phyloP scores from a whole-genome alignment of 2,113 vertebrate species.

The Ceyx melanurus region DNA sequence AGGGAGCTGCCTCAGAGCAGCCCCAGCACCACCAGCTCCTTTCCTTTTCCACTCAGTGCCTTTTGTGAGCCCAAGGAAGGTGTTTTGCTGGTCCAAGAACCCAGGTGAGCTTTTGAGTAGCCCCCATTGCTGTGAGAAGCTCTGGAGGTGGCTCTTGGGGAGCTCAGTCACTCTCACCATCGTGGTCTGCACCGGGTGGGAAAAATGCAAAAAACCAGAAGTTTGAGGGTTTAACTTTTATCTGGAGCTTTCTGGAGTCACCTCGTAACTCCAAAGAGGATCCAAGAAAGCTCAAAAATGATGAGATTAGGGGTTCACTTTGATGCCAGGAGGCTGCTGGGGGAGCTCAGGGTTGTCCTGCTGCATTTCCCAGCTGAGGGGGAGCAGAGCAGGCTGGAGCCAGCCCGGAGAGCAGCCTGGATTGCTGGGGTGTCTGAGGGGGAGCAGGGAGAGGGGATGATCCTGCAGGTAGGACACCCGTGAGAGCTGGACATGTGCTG shows the following conservation, averaged over 20 bases:
- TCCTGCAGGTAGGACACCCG: neutral
- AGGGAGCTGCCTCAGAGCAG: neutral
- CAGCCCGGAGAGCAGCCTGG: neutral
- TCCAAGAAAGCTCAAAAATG: neutral
- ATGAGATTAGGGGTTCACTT: no score
- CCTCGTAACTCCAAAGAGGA: neutral
- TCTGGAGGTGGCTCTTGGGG: neutral
- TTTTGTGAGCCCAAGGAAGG: neutral
- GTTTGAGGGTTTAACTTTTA: fast-evolving
- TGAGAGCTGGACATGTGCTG: neutral
- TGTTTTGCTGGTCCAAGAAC: neutral
- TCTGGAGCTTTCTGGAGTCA: neutral
- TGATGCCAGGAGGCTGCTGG: neutral
- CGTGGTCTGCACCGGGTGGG: fast-evolving
- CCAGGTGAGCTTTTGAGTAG: neutral
- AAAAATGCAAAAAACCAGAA: neutral
- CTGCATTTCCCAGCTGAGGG: fast-evolving
- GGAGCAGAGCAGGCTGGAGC: neutral
- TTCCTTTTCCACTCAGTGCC: neutral
- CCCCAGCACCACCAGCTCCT: fast-evolving
- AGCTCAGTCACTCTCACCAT: neutral
- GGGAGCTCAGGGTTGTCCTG: neutral
- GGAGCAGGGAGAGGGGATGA: neutral
- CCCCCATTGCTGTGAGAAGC: fast-evolving
- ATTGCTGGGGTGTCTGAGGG: neutral